Evolutionary conservation across 2,888 invertebrate genomes (phyloP).

Genomic region (Gymnosoma rotundatum): DNA sequence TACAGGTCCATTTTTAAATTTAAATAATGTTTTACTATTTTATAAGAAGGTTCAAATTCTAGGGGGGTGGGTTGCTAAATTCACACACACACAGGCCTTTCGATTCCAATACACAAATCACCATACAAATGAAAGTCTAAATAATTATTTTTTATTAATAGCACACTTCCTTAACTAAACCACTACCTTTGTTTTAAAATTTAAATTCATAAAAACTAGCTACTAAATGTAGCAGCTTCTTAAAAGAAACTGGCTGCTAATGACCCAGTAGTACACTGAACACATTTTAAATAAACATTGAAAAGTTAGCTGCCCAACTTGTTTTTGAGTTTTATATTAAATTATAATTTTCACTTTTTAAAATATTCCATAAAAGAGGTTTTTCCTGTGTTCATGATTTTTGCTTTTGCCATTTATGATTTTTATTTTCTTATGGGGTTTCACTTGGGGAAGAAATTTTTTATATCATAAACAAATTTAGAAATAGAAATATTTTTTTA

Average conservation of each 20-base stretch:
- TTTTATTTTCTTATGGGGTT: neutral
- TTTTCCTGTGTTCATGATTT: neutral
- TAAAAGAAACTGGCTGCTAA: neutral
- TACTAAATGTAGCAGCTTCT: neutral
- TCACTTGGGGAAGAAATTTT: neutral
- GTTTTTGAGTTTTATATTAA: constrained; percentile 4
- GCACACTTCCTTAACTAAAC: too few relatives aligned
- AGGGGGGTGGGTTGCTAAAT: too few relatives aligned
- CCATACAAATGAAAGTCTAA: too few relatives aligned
- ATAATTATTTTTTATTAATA: too few relatives aligned
- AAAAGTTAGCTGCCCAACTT: neutral
- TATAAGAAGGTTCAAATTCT: too few relatives aligned
- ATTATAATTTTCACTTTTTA: constrained; percentile 18
- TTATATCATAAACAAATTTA: neutral
- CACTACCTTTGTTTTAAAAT: too few relatives aligned
- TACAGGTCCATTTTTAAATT: too few relatives aligned
- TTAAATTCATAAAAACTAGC: too few relatives aligned
- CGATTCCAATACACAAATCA: too few relatives aligned
- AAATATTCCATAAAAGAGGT: neutral
- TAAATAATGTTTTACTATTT: too few relatives aligned
- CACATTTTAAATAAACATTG: neutral
- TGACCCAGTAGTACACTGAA: constrained; percentile 19
- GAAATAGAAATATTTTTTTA: too few relatives aligned
- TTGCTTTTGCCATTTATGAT: neutral
- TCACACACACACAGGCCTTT: too few relatives aligned